phyloP scores from a whole-genome alignment of 2,888 invertebrate genomes.

The Aspidiotus rigidus region DNA sequence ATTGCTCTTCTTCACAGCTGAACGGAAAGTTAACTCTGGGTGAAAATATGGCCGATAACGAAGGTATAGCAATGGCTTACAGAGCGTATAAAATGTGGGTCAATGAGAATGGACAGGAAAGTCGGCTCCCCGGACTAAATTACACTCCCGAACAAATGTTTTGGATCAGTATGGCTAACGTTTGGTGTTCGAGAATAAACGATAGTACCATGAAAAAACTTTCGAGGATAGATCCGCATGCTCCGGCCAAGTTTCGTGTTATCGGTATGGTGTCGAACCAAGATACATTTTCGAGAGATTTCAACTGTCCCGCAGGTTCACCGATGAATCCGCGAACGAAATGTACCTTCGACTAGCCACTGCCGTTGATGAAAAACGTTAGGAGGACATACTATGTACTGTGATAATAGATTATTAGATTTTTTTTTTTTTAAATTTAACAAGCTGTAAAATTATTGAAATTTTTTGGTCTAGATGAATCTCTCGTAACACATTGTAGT shows the following conservation, averaged over 20 bases:
- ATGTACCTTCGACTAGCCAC: constrained; percentile 41
- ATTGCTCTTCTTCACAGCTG: constrained; percentile 33
- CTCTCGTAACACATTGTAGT: too few species aligned
- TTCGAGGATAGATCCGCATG: constrained; percentile 47
- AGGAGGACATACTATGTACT: too few species aligned
- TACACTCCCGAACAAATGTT: constrained; percentile 62
- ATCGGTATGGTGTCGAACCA: constrained; percentile 53
- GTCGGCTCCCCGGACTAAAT: constrained; percentile 57
- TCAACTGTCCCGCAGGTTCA: constrained; percentile 50
- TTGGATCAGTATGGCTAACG: constrained; percentile 73
- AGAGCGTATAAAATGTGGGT: constrained; percentile 68
- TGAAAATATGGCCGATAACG: constrained; percentile 83
- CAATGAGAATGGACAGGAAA: constrained; percentile 55
- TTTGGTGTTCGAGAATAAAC: constrained; percentile 72
- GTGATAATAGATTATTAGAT: too few species aligned
- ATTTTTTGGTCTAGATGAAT: too few species aligned
- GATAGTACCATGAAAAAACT: constrained; percentile 60
- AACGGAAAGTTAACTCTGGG: constrained; percentile 44
- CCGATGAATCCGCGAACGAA: constrained; percentile 53
- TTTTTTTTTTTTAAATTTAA: too few species aligned
- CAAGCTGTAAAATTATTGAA: too few species aligned
- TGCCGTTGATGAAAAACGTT: too few species aligned
- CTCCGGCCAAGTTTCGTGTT: constrained; percentile 49
- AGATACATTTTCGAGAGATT: constrained; percentile 51
- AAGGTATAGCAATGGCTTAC: constrained; percentile 82